Conservation (phyloP, 2,113 vertebrate species). For the Gymnocephalus cernua region DNA sequence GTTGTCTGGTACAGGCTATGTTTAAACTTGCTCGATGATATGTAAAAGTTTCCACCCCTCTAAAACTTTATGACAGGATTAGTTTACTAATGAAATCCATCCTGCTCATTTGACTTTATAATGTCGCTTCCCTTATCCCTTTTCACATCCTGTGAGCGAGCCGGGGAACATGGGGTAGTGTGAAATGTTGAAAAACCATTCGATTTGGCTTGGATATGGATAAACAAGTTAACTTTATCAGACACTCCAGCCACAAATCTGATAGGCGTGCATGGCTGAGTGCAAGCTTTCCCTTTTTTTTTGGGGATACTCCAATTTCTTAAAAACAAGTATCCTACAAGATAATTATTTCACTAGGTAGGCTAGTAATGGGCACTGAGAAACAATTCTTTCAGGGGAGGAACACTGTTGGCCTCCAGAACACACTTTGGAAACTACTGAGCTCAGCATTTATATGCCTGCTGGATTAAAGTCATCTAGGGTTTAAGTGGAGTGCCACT, state of each 20-base stretch:
- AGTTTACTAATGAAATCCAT: conserved; percentile 48
- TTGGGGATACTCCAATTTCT: neutral
- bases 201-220: conserved; percentile 41
- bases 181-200: conserved; percentile 50
- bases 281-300: neutral
- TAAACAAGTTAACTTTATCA: conserved; percentile 43
- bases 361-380: neutral
- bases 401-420: conserved; percentile 9
- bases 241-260: conserved; percentile 31
- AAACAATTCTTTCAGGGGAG: neutral
- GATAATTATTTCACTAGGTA: neutral
- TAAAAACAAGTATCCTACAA: neutral
- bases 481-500: neutral
- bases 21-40: neutral
- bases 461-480: conserved; percentile 8
- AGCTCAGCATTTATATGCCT: neutral
- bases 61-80: conserved; percentile 52
- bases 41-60: conserved; percentile 17
- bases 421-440: conserved; percentile 3
- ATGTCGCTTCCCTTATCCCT: conserved; percentile 31
- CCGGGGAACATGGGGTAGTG: conserved; percentile 13
- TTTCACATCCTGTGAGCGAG: conserved; percentile 26
- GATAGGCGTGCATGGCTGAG: conserved; percentile 13
- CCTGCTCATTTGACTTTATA: conserved; percentile 63
- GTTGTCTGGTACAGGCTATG: neutral